phyloP scores from a whole-genome alignment of 2,888 invertebrate species.

The Amiota mariae region DNA sequence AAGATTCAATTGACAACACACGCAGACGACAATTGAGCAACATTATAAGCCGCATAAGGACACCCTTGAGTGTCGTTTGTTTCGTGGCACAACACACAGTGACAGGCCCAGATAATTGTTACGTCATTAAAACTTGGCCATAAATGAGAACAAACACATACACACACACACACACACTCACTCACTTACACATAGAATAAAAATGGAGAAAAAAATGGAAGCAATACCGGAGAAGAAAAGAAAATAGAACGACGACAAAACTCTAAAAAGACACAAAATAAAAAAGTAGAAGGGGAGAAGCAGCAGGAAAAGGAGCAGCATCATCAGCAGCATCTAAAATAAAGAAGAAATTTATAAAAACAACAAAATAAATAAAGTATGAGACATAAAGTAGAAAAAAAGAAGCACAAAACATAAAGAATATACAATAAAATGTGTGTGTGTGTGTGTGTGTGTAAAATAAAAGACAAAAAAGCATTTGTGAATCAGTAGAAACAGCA shows the following conservation, averaged over 20 bases:
- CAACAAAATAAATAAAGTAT: conserved; percentile 38
- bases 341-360: neutral
- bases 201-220: neutral
- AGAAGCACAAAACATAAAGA: conserved; percentile 14
- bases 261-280: neutral
- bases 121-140: conserved; percentile 59
- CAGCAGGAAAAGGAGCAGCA: too few species aligned
- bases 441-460: too few species aligned
- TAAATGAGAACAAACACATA: conserved; percentile 36
- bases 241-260: conserved; percentile 26
- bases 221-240: conserved; percentile 6
- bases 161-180: conserved; percentile 26
- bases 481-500: too few species aligned
- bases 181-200: conserved; percentile 14
- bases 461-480: too few species aligned
- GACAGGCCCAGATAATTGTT: conserved; percentile 62
- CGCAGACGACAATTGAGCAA: conserved; percentile 30
- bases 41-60: conserved; percentile 47
- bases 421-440: neutral
- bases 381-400: conserved; percentile 14
- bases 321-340: too few species aligned
- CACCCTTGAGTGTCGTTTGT: conserved; percentile 62
- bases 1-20: conserved; percentile 56
- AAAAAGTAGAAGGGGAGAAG: too few species aligned
- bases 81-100: conserved; percentile 35